Percentiles rank a stretch among this genome's conserved stretches.
Conservation (phyloP, 2,888 invertebrate genomes). For the Leptopterna dolabrata region DNA sequence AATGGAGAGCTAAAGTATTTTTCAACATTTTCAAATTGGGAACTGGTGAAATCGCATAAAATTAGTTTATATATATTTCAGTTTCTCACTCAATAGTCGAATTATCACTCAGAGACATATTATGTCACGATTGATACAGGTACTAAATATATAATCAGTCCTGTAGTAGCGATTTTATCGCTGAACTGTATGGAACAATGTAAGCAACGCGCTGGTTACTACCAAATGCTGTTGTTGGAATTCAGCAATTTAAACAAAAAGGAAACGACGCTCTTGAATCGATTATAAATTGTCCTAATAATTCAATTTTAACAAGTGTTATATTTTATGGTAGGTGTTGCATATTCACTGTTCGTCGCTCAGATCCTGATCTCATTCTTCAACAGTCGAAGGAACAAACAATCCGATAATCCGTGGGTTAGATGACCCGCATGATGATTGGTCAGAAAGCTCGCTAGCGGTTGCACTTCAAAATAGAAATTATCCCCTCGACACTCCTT, state of each 20-base stretch:
- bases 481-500: no score
- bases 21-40: not conserved
- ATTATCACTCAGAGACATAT: not conserved
- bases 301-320: not conserved
- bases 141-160: not conserved
- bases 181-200: not conserved
- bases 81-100: not conserved
- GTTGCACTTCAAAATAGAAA: no score
- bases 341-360: not conserved
- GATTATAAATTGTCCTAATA: not conserved
- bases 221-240: not conserved
- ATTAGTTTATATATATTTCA: not conserved
- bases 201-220: not conserved
- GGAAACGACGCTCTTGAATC: not conserved
- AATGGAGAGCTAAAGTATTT: not conserved
- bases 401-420: no score
- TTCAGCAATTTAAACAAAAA: not conserved
- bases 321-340: not conserved
- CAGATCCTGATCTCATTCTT: not conserved
- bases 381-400: no score
- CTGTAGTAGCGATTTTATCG: not conserved
- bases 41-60: not conserved
- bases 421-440: no score
- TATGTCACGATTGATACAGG: not conserved
- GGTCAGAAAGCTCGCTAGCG: no score